A percentile compares a stretch with the other conserved stretches of the same genome.
Conservation (phyloP, 2,797 vertebrate species). For the Melanotaenia parkinsoni region DNA sequence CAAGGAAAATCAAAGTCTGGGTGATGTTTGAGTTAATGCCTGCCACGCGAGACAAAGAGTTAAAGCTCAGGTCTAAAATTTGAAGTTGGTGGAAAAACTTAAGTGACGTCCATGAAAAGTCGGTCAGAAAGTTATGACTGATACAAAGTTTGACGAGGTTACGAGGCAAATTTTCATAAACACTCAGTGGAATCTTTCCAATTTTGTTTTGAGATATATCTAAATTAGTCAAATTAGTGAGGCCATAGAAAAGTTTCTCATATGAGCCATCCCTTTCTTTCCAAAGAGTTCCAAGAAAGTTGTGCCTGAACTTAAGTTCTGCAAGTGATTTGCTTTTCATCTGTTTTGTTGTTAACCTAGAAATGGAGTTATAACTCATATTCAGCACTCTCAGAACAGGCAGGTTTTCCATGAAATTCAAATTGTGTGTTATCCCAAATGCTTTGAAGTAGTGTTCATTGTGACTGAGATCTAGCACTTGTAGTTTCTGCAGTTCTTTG, state of each 20-base stretch:
- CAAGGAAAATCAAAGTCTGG: conserved; percentile 74
- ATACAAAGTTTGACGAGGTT: conserved; percentile 73
- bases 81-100: conserved; percentile 67
- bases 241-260: conserved; percentile 70
- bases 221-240: conserved; percentile 79
- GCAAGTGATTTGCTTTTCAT: conserved; percentile 79
- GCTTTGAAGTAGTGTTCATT: conserved; percentile 86
- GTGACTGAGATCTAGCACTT: conserved; percentile 83
- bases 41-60: conserved; percentile 69
- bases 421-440: conserved; percentile 77
- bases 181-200: conserved; percentile 54
- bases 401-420: conserved; percentile 83
- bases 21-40: conserved; percentile 53
- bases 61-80: conserved; percentile 80
- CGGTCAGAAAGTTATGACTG: conserved; percentile 66
- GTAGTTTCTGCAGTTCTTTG: conserved; percentile 72
- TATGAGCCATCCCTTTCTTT: conserved; percentile 70
- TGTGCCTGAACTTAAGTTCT: conserved; percentile 82
- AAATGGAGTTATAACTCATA: conserved; percentile 83
- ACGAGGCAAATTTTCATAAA: conserved; percentile 72
- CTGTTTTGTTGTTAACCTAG: conserved; percentile 78
- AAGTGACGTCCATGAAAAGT: conserved; percentile 79
- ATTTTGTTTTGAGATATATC: conserved; percentile 83
- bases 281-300: conserved; percentile 83
- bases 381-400: conserved; percentile 82